Evolutionary conservation across 2,797 vertebrate genomes (phyloP).

Genomic region (Sphenodon punctatus): DNA sequence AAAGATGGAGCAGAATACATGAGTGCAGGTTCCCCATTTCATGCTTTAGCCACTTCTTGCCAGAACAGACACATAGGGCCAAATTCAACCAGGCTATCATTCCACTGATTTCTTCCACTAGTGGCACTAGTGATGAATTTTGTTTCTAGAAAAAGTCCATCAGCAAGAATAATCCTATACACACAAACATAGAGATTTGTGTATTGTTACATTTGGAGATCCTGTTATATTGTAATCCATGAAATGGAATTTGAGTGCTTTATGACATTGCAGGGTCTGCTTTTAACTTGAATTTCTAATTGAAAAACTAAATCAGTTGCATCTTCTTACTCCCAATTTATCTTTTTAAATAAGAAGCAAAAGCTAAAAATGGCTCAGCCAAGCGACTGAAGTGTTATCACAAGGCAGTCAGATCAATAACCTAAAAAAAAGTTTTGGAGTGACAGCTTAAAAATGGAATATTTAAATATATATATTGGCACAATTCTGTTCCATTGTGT

Average conservation of each 20-base stretch:
- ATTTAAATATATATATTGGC: constrained; percentile 72
- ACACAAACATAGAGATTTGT: too few species aligned
- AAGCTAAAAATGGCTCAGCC: constrained; percentile 76
- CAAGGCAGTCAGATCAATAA: constrained; percentile 77
- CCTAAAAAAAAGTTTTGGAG: constrained; percentile 73
- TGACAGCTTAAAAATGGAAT: constrained; percentile 78
- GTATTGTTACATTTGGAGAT: constrained; percentile 23
- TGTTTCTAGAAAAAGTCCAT: not conserved
- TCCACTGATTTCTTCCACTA: too few species aligned
- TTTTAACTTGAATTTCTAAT: constrained; percentile 73
- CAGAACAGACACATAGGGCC: not conserved
- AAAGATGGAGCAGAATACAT: not conserved
- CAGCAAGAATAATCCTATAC: not conserved
- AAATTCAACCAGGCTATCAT: not conserved
- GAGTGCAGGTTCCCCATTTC: not conserved
- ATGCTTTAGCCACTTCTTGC: not conserved
- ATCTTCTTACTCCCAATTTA: constrained; percentile 75
- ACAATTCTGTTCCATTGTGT: constrained; percentile 66
- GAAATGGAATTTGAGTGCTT: constrained; percentile 34
- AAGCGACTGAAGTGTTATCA: constrained; percentile 74
- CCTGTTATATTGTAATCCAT: constrained; percentile 29
- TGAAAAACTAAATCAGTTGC: constrained; percentile 74
- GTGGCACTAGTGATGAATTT: not conserved
- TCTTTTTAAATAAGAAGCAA: constrained; percentile 77
- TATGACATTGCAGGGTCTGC: constrained; percentile 53